Base-by-base conservation (phyloP, 2,113 vertebrate species). In the Eubucco bourcierii region DNA sequence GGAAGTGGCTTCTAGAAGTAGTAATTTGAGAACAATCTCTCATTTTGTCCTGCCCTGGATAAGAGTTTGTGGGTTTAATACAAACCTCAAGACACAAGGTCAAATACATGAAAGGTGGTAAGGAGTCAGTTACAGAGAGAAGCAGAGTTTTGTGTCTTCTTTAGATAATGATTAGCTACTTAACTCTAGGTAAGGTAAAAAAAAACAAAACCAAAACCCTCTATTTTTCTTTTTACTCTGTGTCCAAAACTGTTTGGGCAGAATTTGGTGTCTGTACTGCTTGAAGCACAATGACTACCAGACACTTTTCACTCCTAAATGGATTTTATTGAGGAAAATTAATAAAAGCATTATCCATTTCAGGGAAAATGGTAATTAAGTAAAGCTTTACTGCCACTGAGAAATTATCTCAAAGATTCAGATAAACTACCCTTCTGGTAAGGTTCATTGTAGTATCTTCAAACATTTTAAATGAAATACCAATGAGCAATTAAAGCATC, bases 161-260 rank as follows among this genome's bases (percentile, higher is more conserved):
- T 68, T 63, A 86, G 33, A 34, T 23, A 79, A 34, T 34, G 13
- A 72, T 65, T 52, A 76, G 2, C 10, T 70, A 4, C 8, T 67
- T 75, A 17, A 46, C 10, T 52, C 15, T 58, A 33, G 34, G 24
- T 63, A 87, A 63, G 7, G 4, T 34, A 41, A 68, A 34, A 78
- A 9, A 39, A 39, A 39, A 39, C 37, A 39, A 39, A 39, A 39
- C 37, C 10, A 39, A 39, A 66, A 19, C 37, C 37, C 2, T 34
- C 3, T 59, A 2, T 55, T 55, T 25, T 4, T 6, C 14, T 20
- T 68, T 71, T 44, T 19, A 7, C 4, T 1, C 7, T 0, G 5
- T 27, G 6, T 67, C 27, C 28, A 84, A 39, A 87, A 65, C 6
- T 44, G 3, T 67, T 70, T 34, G 18, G 4, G 6, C 21, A 73